Evolutionary conservation across 1,140 invertebrate genomes (phyloP).

Genomic region (Rhynchophorus ferrugineus): DNA sequence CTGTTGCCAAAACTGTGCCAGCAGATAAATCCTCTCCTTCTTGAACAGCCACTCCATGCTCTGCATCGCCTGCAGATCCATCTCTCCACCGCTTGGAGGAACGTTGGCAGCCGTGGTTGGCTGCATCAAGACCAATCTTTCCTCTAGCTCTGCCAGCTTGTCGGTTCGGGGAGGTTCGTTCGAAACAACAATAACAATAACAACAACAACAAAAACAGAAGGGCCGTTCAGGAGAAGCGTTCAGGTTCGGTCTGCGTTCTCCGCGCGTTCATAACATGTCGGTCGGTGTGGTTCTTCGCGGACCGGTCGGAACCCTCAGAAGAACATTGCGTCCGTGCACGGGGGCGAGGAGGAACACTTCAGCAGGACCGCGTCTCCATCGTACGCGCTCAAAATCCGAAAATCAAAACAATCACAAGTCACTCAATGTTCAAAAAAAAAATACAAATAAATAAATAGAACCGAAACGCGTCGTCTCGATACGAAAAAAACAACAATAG

Average conservation of each 20-base stretch:
- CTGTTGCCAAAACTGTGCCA: slow-evolving; percentile 92
- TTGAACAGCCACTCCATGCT: slow-evolving; percentile 93
- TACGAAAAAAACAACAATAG: not conserved
- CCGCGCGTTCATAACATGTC: too few species aligned
- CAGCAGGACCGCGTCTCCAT: too few species aligned
- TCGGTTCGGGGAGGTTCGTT: slow-evolving; percentile 1
- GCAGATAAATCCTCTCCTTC: slow-evolving; percentile 84
- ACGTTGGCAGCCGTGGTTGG: slow-evolving; percentile 50
- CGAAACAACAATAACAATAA: slow-evolving; percentile 3
- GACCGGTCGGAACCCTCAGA: too few species aligned
- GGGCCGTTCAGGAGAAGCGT: too few species aligned
- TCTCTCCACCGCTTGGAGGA: slow-evolving; percentile 54
- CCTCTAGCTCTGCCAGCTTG: slow-evolving; percentile 38
- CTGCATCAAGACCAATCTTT: slow-evolving; percentile 54
- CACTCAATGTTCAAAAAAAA: too few species aligned
- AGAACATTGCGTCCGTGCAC: too few species aligned
- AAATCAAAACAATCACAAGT: too few species aligned
- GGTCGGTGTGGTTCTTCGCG: too few species aligned
- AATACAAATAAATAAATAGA: not conserved
- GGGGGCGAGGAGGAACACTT: too few species aligned
- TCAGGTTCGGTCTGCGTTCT: too few species aligned
- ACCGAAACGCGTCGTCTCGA: not conserved
- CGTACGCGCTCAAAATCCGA: too few species aligned
- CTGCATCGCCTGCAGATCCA: slow-evolving; percentile 79
- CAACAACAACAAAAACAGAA: not conserved